phyloP scores from a whole-genome alignment of 2,888 invertebrate genomes.

The Mythimna vitellina region DNA sequence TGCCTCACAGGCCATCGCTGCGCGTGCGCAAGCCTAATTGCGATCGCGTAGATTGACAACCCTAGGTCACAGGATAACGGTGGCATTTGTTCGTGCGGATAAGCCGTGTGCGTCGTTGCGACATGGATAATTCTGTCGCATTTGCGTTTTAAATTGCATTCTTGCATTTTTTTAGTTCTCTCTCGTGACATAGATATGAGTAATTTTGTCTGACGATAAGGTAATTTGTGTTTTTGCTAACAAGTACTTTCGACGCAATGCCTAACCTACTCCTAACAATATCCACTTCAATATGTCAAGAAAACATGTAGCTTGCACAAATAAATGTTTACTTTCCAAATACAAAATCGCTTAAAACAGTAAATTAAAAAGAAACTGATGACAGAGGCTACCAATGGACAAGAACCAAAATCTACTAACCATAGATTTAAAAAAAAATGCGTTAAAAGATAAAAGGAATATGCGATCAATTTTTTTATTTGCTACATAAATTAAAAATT shows the following conservation, averaged over 20 bases:
- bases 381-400: no score
- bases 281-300: neutral
- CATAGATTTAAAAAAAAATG: no score
- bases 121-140: conserved; percentile 45
- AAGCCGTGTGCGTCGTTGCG: conserved; percentile 37
- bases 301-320: neutral
- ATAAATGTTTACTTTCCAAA: neutral
- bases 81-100: conserved; percentile 68
- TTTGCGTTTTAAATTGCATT: conserved; percentile 54
- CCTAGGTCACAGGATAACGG: conserved; percentile 76
- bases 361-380: neutral
- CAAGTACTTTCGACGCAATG: conserved; percentile 38
- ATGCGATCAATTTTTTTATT: no score
- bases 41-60: conserved; percentile 73
- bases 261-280: neutral
- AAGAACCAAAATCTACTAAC: neutral
- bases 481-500: no score
- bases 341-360: neutral
- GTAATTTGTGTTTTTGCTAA: conserved; percentile 29
- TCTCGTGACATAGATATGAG: conserved; percentile 55
- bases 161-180: conserved; percentile 47
- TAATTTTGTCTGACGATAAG: conserved; percentile 35
- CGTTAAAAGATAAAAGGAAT: no score
- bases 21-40: conserved; percentile 78
- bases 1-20: conserved; percentile 63